Evolutionary conservation across 2,888 invertebrate species (phyloP), one percentile per base, ranked within the genome.

Genomic region (Euzetes globulus): DNA sequence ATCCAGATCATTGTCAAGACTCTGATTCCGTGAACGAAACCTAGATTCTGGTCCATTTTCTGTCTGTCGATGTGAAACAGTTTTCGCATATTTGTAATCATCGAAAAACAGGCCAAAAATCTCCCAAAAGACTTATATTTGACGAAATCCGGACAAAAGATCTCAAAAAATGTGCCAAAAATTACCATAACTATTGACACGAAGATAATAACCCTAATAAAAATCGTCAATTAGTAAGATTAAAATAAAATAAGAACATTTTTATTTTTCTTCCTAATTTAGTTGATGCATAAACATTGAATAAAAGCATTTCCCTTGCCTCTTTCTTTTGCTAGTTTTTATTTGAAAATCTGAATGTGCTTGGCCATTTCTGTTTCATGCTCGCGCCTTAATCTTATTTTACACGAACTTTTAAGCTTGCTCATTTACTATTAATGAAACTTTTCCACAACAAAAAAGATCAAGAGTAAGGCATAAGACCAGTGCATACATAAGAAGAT

Each of bases 1-100:
- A 72, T 72, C 73, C 73, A 72, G 13, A 72, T 33, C 73, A 72
- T 72, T 63, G 73, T 60, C 1, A 72, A 5, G 5, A 60, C 73
- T 22, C 73, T 17, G 5, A 72, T 27, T 63, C 73, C 73, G 58
- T 72, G 52, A 19, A 58, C 41, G 19, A 72, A 72, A 9, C n/a
- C 25, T 19, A 72, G 33, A 6, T 65, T 33, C 19, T 7, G 19
- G 29, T 72, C 58, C 47, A 22, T 50, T 33, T 72, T 55, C 11
- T 72, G 17, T 15, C 41, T 25, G 13, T 58, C 13, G 3, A 50
- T 33, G 19, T 19, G 22, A 47, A 55, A 55, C 9, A 55, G 29
- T 29, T 55, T 71, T 22, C 19, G 25, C 19, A 33, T 27, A 29
- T 71, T 71, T 27, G 50, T 9, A 1, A 55, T 55, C 1, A 71